A percentile compares a stretch with the other conserved stretches of the same genome.
These are phyloP conservation scores for Muscina levida DNA, from an alignment of 2,888 invertebrate genomes.

Conservation along the genomic window DNA sequence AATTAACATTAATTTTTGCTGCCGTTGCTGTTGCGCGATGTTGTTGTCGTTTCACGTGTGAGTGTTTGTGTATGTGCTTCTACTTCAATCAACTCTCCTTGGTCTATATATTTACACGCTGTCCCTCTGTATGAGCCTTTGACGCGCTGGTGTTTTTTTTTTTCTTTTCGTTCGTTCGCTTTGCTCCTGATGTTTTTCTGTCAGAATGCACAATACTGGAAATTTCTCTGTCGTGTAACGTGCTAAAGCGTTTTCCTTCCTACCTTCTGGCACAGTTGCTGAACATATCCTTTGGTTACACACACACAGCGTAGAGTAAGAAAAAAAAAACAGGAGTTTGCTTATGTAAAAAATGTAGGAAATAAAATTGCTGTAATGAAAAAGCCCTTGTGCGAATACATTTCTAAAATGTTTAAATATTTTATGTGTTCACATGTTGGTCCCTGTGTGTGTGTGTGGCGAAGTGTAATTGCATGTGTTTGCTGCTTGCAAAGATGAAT, in stretches of 20 bases:
- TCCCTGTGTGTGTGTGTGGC: not conserved
- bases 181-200: too few species aligned
- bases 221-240: too few species aligned
- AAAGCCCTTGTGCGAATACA: conserved; percentile 33
- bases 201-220: too few species aligned
- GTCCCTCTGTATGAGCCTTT: not conserved
- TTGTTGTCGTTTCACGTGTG: conserved; percentile 47
- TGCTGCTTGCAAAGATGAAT: conserved; percentile 22
- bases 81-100: conserved; percentile 21
- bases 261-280: too few species aligned
- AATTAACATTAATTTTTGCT: conserved; percentile 60
- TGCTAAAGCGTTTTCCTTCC: too few species aligned
- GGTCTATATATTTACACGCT: not conserved
- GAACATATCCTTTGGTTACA: too few species aligned
- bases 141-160: too few species aligned
- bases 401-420: conserved; percentile 13
- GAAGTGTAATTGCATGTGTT: not conserved
- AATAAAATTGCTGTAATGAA: conserved; percentile 38
- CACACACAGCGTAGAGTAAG: too few species aligned
- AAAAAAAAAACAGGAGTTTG: conserved; percentile 38
- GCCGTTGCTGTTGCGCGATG: too few species aligned
- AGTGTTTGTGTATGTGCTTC: not conserved
- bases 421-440: too few species aligned
- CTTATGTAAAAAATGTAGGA: conserved; percentile 36
- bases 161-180: not conserved